Evolutionary conservation across 64 coral and sea anemone species (phyloP).

Genomic region (Actinia equina): DNA sequence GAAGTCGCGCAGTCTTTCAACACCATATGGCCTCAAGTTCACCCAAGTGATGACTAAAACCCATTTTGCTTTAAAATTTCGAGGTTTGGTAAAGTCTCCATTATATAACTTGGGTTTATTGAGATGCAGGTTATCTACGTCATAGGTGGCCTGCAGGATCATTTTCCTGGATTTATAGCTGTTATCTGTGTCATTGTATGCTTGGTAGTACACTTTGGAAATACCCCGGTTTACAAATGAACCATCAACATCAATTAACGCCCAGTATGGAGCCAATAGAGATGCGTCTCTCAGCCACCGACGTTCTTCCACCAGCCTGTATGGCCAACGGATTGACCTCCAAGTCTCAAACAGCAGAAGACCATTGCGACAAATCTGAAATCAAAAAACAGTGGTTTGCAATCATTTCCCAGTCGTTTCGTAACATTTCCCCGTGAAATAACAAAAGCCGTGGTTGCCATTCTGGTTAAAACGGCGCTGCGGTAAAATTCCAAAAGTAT

Average conservation of each 20-base stretch:
- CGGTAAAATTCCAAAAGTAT: no score
- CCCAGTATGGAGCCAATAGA: background rate
- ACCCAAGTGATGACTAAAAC: background rate
- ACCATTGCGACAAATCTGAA: background rate
- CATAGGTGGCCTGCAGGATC: background rate
- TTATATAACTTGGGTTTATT: background rate
- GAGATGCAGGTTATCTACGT: background rate
- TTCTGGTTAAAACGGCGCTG: no score
- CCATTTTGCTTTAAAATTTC: background rate
- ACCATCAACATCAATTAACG: background rate
- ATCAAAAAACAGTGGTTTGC: background rate
- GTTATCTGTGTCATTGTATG: background rate
- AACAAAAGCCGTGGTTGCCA: background rate
- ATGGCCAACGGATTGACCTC: background rate
- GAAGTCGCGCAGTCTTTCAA: background rate
- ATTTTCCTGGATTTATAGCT: background rate
- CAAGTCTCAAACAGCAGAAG: background rate
- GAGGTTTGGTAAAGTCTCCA: background rate
- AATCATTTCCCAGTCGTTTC: background rate
- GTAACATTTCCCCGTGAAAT: background rate
- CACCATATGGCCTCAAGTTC: background rate
- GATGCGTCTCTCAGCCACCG: background rate
- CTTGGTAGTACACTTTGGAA: background rate
- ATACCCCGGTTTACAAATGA: background rate
- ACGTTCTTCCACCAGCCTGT: background rate